Evolutionary conservation across 2,113 vertebrate genomes (phyloP), one percentile per base, ranked within the genome.

Genomic region (Dinomys branickii): DNA sequence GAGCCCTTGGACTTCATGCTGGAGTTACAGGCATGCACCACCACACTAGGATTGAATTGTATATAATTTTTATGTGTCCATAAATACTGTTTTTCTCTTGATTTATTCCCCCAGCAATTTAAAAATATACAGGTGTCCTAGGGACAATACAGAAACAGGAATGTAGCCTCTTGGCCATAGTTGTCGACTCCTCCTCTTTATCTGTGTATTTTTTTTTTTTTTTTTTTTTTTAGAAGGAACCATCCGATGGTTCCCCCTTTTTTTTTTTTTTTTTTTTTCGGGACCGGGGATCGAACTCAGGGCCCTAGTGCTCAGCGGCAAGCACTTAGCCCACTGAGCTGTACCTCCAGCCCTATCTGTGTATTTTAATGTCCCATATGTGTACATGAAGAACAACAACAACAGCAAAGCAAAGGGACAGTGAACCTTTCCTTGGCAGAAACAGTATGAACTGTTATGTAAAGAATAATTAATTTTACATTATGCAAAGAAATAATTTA

Each of bases 61-160:
- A n/a, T 73, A 2, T 61, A 81, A 81, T 91, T 67, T 88, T 80
- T 26, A 80, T 71, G 4, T 85, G 41, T 93, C 24, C 71, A 11
- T 26, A 90, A 93, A 20, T 80, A 58, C 0, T 82, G 24, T 89
- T 80, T 52, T 41, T n/a, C 12, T 78, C 91, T 85, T 61, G 16
- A 61, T 38, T 26, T 77, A 16, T 35, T 22, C 3, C 16, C 1
- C 6, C n/a, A 58, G 47, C 11, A 35, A 24, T 92, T 96, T 73
- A 85, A 95, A 95, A 94, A 83, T 78, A 1, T 84, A 83, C 86
- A 86, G 38, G 7, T 7, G 52, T 85, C 38, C n/a, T 50, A 35
- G 24, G 22, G 22, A 0, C 28, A 63, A 1, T 56, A 61, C 1
- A 75, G 81, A 96, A 85, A 41, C 9, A 54, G n/a, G 5, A 28